These are phyloP conservation scores for Agrilus biguttatus DNA, from an alignment of 2,888 invertebrate genomes.

Conservation along the genomic window DNA sequence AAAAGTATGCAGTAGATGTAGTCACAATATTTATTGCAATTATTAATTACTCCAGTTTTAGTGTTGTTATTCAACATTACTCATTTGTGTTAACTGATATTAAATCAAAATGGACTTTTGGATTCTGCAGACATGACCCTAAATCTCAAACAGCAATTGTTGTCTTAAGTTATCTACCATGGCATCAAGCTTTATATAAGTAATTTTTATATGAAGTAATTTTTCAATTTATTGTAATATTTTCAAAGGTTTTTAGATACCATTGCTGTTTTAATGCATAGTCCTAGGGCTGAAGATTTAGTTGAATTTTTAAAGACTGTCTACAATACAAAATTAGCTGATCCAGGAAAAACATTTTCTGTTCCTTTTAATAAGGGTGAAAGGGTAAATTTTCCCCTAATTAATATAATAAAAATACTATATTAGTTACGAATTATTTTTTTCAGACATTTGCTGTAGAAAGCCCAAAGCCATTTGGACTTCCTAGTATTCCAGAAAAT, in stretches of 20 bases:
- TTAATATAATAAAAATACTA: not conserved
- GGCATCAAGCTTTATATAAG: constrained; percentile 95
- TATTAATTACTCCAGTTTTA: constrained; percentile 33
- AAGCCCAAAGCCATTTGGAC: constrained; percentile 63
- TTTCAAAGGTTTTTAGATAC: constrained; percentile 60
- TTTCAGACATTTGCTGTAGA: constrained; percentile 66
- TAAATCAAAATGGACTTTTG: constrained; percentile 94
- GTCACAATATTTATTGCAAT: not conserved
- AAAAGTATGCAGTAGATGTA: constrained; percentile 44
- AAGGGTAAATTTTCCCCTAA: constrained; percentile 30
- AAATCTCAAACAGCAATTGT: constrained; percentile 75
- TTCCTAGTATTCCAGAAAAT: constrained; percentile 93
- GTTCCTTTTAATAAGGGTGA: constrained; percentile 44
- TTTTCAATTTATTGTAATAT: constrained; percentile 1
- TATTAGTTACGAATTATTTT: not conserved
- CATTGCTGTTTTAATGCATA: constrained; percentile 61
- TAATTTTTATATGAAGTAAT: constrained; percentile 31
- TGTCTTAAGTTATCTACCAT: constrained; percentile 79
- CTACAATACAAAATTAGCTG: constrained; percentile 52
- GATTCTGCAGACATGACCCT: constrained; percentile 92
- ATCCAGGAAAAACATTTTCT: constrained; percentile 48
- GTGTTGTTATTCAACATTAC: constrained; percentile 80
- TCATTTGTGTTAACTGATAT: constrained; percentile 92
- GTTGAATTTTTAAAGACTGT: constrained; percentile 50
- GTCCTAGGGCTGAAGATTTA: constrained; percentile 39